Evolutionary conservation across 2,113 vertebrate genomes (phyloP).

Genomic region (Apteryx mantelli): DNA sequence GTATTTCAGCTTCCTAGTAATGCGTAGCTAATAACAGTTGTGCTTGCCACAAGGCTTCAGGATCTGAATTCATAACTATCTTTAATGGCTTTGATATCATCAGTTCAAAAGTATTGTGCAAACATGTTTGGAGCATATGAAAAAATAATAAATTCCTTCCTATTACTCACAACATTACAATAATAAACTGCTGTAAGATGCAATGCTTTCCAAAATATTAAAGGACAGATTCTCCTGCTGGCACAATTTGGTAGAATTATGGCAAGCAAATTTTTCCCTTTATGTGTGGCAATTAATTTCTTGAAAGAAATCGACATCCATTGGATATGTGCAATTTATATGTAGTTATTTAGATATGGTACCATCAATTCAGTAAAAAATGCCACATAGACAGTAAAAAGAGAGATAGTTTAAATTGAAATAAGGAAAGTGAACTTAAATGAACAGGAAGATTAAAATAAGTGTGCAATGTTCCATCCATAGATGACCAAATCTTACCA

Average conservation of each 20-base stretch:
- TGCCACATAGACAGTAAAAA: neutral
- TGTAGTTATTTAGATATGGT: neutral
- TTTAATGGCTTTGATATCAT: neutral
- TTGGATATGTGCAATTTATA: neutral
- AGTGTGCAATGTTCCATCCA: neutral
- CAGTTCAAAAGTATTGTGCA: neutral
- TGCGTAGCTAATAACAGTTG: neutral
- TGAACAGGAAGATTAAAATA: neutral
- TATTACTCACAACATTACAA: neutral
- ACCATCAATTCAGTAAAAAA: neutral
- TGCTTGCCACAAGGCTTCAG: neutral
- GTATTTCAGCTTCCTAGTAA: neutral
- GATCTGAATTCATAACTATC: neutral
- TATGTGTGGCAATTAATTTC: neutral
- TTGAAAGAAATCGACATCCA: neutral
- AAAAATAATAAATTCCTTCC: neutral
- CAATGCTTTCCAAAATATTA: neutral
- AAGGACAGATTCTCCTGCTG: neutral
- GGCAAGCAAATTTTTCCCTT: neutral
- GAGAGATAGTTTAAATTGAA: neutral
- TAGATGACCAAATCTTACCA: neutral
- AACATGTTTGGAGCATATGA: neutral
- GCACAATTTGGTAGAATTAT: neutral
- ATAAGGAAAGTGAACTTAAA: neutral
- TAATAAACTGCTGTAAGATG: neutral